phyloP scores from a whole-genome alignment of 2,797 vertebrate species.

The Mustela erminea region DNA sequence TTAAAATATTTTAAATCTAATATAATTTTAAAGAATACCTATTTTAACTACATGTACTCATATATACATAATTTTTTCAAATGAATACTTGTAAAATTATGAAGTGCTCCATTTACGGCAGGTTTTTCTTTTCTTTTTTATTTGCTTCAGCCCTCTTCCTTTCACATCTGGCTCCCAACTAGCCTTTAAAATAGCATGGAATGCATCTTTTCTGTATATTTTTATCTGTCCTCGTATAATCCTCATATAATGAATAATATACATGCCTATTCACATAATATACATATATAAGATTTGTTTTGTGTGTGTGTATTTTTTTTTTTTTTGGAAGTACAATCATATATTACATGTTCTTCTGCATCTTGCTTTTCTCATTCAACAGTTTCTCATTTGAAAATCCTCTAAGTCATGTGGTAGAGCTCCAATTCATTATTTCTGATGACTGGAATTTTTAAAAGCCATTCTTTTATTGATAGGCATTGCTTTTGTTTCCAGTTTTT shows the following conservation, averaged over 20 bases:
- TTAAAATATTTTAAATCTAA: slow-evolving; percentile 49
- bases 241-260: not conserved
- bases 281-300: not conserved
- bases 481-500: slow-evolving; percentile 42
- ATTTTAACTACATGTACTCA: not conserved
- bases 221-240: slow-evolving; percentile 23
- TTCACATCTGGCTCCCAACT: not conserved
- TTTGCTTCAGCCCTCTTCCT: not conserved
- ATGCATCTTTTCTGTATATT: not conserved
- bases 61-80: slow-evolving; percentile 20
- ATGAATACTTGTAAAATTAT: not conserved
- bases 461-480: not conserved
- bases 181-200: not conserved
- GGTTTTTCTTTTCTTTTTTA: slow-evolving; percentile 13
- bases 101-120: not conserved
- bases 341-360: slow-evolving; percentile 15
- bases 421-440: slow-evolving; percentile 56
- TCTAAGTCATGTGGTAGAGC: slow-evolving; percentile 22
- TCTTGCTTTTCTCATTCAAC: slow-evolving; percentile 52
- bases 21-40: not conserved
- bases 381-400: slow-evolving; percentile 51
- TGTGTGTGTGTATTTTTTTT: not conserved
- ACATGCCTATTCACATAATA: not conserved
- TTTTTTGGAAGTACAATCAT: not conserved
- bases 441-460: not conserved